Percentiles rank a stretch among this genome's conserved stretches.
Conservation (phyloP, 1,140 invertebrate species). For the Lepidurus arcticus region DNA sequence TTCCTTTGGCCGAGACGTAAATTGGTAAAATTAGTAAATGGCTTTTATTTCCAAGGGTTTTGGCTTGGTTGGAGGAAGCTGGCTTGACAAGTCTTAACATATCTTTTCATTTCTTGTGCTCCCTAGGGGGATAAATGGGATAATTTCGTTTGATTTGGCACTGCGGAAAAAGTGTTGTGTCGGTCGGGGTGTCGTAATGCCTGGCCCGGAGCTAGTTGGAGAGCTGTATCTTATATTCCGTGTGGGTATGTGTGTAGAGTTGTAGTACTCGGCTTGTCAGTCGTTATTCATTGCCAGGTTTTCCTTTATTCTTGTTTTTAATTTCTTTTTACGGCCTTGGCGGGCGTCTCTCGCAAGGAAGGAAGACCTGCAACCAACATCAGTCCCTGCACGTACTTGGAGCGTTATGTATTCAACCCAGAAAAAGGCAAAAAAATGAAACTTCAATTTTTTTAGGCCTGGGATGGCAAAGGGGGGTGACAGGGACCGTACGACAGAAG, state of each 20-base stretch:
- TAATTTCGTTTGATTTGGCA: conserved; percentile 19
- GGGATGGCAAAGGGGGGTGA: no score
- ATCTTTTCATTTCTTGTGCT: conserved; percentile 15
- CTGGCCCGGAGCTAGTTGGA: not conserved
- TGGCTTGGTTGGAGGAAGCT: not conserved
- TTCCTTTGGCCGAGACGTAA: no score
- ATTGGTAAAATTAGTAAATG: no score
- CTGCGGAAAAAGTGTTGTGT: conserved; percentile 17
- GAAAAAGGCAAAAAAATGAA: no score
- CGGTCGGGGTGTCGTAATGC: conserved; percentile 16
- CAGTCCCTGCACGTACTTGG: no score
- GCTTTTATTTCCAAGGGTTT: no score
- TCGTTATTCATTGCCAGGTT: not conserved
- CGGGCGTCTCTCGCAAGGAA: not conserved
- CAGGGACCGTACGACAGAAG: no score
- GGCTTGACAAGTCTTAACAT: conserved; percentile 19
- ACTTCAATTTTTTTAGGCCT: no score
- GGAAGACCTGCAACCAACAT: no score
- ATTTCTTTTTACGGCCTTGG: conserved; percentile 10
- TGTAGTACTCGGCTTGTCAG: conserved; percentile 13
- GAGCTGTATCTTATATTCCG: not conserved
- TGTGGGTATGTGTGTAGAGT: conserved; percentile 1
- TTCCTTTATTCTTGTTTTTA: not conserved
- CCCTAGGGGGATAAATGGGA: conserved; percentile 9
- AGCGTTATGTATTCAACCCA: no score